Evolutionary conservation across 2,888 invertebrate species (phyloP).

Genomic region (Epirrita christyi): DNA sequence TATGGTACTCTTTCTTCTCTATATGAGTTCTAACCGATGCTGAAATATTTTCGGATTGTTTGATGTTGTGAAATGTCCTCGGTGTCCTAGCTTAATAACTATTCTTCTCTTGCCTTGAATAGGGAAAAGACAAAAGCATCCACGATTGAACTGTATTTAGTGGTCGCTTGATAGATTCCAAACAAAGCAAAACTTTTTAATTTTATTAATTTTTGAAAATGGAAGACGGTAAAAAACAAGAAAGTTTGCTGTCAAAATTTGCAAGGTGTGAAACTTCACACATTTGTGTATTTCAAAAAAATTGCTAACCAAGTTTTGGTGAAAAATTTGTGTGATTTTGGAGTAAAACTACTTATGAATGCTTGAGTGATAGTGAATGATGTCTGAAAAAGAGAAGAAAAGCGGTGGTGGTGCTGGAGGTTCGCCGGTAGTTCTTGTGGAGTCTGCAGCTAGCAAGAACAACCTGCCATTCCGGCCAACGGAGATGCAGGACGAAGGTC

Average conservation of each 20-base stretch:
- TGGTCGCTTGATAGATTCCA: neutral
- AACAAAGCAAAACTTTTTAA: conserved; percentile 43
- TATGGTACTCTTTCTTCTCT: no score
- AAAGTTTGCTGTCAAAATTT: conserved; percentile 72
- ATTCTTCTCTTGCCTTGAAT: no score
- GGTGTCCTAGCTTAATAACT: no score
- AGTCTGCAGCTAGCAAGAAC: conserved; percentile 53
- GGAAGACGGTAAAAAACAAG: conserved; percentile 64
- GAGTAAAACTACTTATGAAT: conserved; percentile 61
- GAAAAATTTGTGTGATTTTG: conserved; percentile 60
- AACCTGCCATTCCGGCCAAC: conserved; percentile 56
- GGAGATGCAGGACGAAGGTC: conserved; percentile 54
- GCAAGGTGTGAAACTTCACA: conserved; percentile 68
- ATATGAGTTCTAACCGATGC: no score
- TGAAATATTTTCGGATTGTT: no score
- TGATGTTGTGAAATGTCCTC: no score
- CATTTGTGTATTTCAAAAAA: conserved; percentile 62
- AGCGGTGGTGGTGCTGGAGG: conserved; percentile 46
- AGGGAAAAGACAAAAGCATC: no score
- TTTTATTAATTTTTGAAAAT: conserved; percentile 60
- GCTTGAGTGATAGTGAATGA: conserved; percentile 56
- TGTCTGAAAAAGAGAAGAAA: conserved; percentile 71
- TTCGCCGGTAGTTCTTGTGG: conserved; percentile 57
- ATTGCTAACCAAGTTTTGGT: conserved; percentile 57
- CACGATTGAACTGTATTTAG: no score